phyloP scores from a whole-genome alignment of 2,113 vertebrate genomes.

The Leptobrachium leishanense region DNA sequence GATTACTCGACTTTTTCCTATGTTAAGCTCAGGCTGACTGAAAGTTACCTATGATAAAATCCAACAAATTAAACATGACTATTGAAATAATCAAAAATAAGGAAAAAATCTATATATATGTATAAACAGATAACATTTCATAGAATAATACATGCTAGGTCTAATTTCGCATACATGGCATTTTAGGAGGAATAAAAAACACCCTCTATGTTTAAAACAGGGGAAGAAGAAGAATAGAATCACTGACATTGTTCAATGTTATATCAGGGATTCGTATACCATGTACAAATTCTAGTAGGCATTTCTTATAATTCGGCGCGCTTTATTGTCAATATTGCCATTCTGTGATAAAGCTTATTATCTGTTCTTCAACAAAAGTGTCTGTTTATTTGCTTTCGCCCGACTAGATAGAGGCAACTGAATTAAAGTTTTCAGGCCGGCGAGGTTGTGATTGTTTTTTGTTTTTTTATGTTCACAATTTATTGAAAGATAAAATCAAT shows the following conservation, averaged over 20 bases:
- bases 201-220: not conserved
- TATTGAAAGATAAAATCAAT: constrained; percentile 80
- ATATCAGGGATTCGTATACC: constrained; percentile 45
- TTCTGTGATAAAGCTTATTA: constrained; percentile 50
- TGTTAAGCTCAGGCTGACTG: too few relatives aligned
- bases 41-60: too few relatives aligned
- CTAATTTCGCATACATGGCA: not conserved
- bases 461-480: constrained; percentile 68
- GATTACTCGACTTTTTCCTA: too few relatives aligned
- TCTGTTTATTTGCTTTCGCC: constrained; percentile 71
- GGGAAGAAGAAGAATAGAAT: not conserved
- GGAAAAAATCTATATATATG: too few relatives aligned
- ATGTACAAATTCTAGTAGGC: constrained; percentile 49
- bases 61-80: too few relatives aligned
- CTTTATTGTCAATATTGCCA: constrained; percentile 54
- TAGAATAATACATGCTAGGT: not conserved
- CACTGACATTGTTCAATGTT: constrained; percentile 24
- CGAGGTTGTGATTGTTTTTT: constrained; percentile 34
- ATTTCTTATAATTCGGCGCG: constrained; percentile 50
- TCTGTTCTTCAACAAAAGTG: constrained; percentile 67
- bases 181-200: not conserved
- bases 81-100: too few relatives aligned
- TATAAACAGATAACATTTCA: too few relatives aligned
- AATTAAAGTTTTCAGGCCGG: constrained; percentile 68
- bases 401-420: constrained; percentile 62